A percentile compares a stretch with the other conserved stretches of the same genome.
Conservation (phyloP, 1,140 invertebrate species). For the Dendroctonus ponderosae region DNA sequence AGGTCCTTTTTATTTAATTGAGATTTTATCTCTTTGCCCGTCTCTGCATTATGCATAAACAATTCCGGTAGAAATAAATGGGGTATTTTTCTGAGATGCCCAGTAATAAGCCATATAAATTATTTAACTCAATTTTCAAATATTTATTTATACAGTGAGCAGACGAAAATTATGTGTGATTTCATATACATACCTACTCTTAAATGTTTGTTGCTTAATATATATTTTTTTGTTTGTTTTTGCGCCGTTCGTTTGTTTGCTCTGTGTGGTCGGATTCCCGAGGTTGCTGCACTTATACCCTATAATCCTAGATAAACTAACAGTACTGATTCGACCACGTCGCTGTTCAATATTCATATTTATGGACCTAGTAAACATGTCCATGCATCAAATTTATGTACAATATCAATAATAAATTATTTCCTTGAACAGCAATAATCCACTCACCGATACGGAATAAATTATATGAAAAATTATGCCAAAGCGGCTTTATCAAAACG, state of each 20-base stretch:
- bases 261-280: no score
- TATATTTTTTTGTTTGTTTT: no score
- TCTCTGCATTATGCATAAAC: constrained; percentile 5
- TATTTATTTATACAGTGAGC: neutral
- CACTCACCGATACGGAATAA: neutral
- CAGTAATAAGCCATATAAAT: no score
- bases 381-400: neutral
- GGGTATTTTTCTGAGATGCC: neutral
- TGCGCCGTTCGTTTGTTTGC: no score
- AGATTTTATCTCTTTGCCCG: constrained; percentile 19
- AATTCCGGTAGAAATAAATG: neutral
- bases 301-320: no score
- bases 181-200: neutral
- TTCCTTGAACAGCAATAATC: constrained; percentile 8
- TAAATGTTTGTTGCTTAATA: neutral
- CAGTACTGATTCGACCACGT: no score
- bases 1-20: constrained; percentile 23
- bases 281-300: no score
- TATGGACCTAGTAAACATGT: constrained; percentile 9
- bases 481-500: constrained; percentile 12
- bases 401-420: constrained; percentile 9
- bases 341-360: neutral
- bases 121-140: no score
- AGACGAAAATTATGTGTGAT: neutral
- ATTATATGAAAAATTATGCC: constrained; percentile 2